Evolutionary conservation across 2,113 vertebrate species (phyloP).

Genomic region (Chlamydotis undulata): DNA sequence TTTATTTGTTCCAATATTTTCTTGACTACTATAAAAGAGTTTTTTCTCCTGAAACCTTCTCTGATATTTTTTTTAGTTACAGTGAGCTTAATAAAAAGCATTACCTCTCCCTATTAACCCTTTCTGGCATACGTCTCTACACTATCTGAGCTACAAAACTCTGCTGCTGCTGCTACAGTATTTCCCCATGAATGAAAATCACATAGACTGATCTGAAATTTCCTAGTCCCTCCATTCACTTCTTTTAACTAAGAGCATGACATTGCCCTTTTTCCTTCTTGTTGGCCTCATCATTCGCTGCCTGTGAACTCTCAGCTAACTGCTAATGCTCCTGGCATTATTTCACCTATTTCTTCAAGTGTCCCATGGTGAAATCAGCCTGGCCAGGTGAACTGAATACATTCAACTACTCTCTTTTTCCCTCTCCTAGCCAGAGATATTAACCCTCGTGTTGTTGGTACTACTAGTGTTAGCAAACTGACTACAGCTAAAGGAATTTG

Average conservation of each 20-base stretch:
- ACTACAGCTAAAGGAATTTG: background rate
- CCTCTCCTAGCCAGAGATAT: background rate
- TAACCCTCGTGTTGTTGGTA: background rate
- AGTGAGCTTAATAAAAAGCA: background rate
- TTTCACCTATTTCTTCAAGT: background rate
- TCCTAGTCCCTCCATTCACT: background rate
- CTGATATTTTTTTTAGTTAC: background rate
- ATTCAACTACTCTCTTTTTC: background rate
- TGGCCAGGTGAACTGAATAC: background rate
- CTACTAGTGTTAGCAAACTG: background rate
- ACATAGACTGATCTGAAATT: background rate
- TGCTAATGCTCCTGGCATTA: background rate
- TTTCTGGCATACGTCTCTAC: background rate
- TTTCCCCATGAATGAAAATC: background rate
- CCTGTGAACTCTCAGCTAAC: background rate
- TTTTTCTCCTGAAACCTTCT: background rate
- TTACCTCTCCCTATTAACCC: background rate
- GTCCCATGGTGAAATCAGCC: background rate
- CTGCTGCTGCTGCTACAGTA: background rate
- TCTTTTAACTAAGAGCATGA: background rate
- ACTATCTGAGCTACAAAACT: background rate
- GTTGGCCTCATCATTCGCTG: background rate
- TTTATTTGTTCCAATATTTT: slow-evolving; percentile 4
- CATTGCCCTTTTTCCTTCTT: background rate
- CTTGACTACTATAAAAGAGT: background rate